Base-by-base conservation (phyloP, 2,797 vertebrate species). In the Psittacula echo region DNA sequence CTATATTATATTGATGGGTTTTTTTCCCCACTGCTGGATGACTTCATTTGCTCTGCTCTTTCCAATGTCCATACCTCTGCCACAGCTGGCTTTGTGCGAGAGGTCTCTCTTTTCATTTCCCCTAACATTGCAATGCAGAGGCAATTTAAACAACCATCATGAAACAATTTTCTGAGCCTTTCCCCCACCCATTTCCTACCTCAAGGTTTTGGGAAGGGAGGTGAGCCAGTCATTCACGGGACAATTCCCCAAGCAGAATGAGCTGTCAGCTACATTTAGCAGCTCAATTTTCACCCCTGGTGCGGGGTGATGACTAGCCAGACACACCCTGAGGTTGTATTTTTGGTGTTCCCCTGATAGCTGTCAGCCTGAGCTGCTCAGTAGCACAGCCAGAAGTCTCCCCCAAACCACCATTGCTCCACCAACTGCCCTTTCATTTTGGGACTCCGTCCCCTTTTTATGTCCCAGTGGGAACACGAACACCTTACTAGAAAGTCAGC, bases 1-100 rank as follows among this genome's bases (percentile, higher is more conserved):
- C 85, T 94, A 78, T 62, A 89, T 92, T 92, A 80, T 96, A 94
- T 90, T 82, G 87, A 88, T 94, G 75, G 75, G 5, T 26, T 89
- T 85, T 82, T 82, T 60, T 60, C 70, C 58, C 77, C 65, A n/a
- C 68, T 93, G 85, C 77, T 74, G 86, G 82, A 94, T 96, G 94
- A 96, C 88, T 97, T 97, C 94, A 90, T 96, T 94, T 93, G 67
- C 86, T 96, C 64, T 85, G 56, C 85, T 94, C 60, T 71, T 92
- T 94, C 87, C 75, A 71, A 23, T 34, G 37, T 74, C 87, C 56
- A 1, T 90, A 87, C 74, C 84, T 94, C 80, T 84, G 61, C 87
- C 82, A 82, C 90, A 90, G 72, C 81, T 95, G 95, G 87, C 77
- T 95, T 96, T 65, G 71, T 84, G 67, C 1, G 2, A 50, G 30